Base-by-base conservation (phyloP, 2,797 vertebrate genomes). In the Myotis pilosus region DNA sequence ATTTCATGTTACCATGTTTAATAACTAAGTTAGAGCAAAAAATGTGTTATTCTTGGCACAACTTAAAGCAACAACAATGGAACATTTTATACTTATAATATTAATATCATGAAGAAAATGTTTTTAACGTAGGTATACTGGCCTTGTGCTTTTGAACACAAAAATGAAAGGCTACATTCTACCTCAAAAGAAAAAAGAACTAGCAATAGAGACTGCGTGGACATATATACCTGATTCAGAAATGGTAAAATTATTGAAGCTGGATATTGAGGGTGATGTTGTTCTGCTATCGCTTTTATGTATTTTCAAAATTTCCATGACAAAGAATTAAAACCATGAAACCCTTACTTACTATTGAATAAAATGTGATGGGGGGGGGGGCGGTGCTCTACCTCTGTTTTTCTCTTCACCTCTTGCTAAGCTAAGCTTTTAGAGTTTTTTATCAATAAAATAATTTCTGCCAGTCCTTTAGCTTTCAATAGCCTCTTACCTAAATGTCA, bases 401-500 rank as follows among this genome's bases (percentile, higher is more conserved):
- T 60, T 84, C 64, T 74, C 55, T 20, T 44, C 49, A 72, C 30
- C 10, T 92, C 68, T 89, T 68, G 20, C 49, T 88, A 72, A 25
- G 66, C 22, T 89, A 75, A 89, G 53, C 72, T 87, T 93, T 93
- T 51, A 17, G 51, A 79, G 28, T 33, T 89, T 51, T 68, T 79
- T 72, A 71, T 87, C 76, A 64, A 44, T 16, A 79, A 92, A 81
- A 78, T 80, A 85, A 83, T n/a, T 30, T 83, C 80, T 53, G 55
- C 36, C 16, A 13, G n/a, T 68, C 66, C 53, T 78, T 78, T 76
- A 23, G 41, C 82, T 89, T 94, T 44, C 28, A 22, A 92, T 36
- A 84, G 71, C 33, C 36, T 88, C 86, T 89, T 93, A 17, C n/a
- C 64, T 82, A 95, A 93, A 94, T 90, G 85, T 89, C 96, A 95